Base-by-base conservation (phyloP, 2,797 vertebrate genomes). In the Semaprochilodus insignis region DNA sequence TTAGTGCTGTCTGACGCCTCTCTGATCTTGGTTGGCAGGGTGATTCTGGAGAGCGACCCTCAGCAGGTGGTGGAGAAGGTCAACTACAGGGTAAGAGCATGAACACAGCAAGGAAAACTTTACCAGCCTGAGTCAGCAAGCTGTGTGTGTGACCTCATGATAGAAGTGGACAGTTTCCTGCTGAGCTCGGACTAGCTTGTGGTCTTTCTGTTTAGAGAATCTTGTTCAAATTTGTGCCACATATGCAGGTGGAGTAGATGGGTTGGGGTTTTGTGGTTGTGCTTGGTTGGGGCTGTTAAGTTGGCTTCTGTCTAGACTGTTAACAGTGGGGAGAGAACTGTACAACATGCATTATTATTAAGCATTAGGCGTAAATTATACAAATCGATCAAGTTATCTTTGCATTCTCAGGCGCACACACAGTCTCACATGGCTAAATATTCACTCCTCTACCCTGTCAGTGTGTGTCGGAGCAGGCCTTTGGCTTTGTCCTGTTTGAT, bases 21-120 rank as follows among this genome's bases (percentile, higher is more conserved):
- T 78, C 44, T 85, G 70, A 3, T 89, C 63, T 72, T 73, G 81
- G 79, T 90, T 90, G 27, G 60, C 89, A 98, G 97, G 23, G 96
- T 99, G 83, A 98, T 98, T 88, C 90, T 99, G 93, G 97, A 99
- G 91, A 96, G 96, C 27, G 97, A 98, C 88, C 95, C 96, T 0
- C 96, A 97, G 86, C 96, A 96, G 90, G 97, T 99, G 69, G 88
- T 97, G 71, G 96, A 97, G 92, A 97, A 97, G 84, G 94, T 98
- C 91, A 97, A 96, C 91, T 97, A 97, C 90, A 94, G 90, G 95
- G 97, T 99, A 93, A 96, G 95, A 88, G 25, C 13, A n/a, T n/a
- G 13, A 52, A 80, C 62, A 17, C 60, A 15, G 44, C 73, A 54
- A 48, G n/a, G 15, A 67, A 69, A 67, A 2, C n/a, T 44, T 25